Evolutionary conservation across 2,113 vertebrate genomes (phyloP).

Genomic region (Mesocricetus auratus): DNA sequence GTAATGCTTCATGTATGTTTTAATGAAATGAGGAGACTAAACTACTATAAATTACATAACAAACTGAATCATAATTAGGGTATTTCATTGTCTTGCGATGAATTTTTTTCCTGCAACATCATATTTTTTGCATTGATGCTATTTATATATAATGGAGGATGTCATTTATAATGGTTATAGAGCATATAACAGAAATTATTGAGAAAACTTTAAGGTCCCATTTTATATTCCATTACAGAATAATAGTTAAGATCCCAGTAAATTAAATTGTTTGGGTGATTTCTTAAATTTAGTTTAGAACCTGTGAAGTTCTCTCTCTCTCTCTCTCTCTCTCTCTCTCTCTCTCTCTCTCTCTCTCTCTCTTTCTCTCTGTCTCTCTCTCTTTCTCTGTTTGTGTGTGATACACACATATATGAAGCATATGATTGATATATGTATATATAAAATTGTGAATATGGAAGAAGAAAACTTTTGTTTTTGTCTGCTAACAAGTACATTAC

Average conservation of each 20-base stretch:
- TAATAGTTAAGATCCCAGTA: neutral
- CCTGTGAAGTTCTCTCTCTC: neutral
- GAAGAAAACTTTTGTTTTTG: neutral
- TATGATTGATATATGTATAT: neutral
- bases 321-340: too few relatives aligned
- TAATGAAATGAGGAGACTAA: neutral
- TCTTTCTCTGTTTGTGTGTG: neutral
- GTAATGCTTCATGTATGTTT: neutral
- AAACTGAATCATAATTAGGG: neutral
- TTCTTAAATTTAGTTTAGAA: neutral
- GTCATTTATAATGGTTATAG: neutral
- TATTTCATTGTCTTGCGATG: neutral
- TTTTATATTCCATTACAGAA: neutral
- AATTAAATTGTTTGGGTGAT: neutral
- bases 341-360: too few relatives aligned
- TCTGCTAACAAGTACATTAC: neutral
- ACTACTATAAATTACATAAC: neutral
- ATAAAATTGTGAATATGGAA: neutral
- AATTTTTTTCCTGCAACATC: neutral
- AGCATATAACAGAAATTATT: neutral
- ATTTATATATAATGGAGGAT: neutral
- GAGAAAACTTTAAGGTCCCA: neutral
- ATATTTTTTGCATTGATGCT: neutral
- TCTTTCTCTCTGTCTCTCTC: too few relatives aligned
- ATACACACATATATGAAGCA: neutral